These are phyloP conservation scores for Ormyrus thymus DNA, from an alignment of 2,888 invertebrate species.

Conservation along the genomic window DNA sequence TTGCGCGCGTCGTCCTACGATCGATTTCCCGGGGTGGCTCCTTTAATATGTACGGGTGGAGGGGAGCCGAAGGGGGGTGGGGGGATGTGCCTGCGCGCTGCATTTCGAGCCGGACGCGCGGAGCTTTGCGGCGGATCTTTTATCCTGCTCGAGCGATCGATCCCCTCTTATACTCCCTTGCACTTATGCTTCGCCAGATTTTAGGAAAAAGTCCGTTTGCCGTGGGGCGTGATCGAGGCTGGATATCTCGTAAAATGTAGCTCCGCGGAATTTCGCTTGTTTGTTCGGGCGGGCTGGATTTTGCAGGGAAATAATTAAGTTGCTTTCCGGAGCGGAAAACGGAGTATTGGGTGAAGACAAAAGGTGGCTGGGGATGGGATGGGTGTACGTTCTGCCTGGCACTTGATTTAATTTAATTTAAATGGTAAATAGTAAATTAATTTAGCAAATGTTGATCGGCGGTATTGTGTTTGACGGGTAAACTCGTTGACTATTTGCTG, in stretches of 20 bases:
- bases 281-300: too few species aligned
- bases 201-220: too few species aligned
- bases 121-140: not conserved
- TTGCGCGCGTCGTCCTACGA: constrained; percentile 38
- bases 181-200: not conserved
- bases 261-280: too few species aligned
- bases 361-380: not conserved
- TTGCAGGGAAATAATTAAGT: too few species aligned
- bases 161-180: not conserved
- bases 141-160: not conserved
- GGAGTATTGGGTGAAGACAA: too few species aligned
- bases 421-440: constrained; percentile 3
- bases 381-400: not conserved
- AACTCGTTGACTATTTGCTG: constrained; percentile 28
- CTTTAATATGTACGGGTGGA: constrained; percentile 11
- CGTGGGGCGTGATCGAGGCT: too few species aligned
- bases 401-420: not conserved
- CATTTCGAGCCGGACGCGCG: constrained; percentile 3
- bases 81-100: not conserved
- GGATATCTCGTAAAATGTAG: too few species aligned
- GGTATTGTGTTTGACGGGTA: constrained; percentile 15
- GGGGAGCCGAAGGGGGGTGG: constrained; percentile 1
- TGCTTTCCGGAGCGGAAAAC: too few species aligned
- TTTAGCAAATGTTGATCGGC: constrained; percentile 23
- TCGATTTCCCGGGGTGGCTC: constrained; percentile 37